Evolutionary conservation across 2,113 vertebrate genomes (phyloP).

Genomic region (Aptenodytes patagonicus): DNA sequence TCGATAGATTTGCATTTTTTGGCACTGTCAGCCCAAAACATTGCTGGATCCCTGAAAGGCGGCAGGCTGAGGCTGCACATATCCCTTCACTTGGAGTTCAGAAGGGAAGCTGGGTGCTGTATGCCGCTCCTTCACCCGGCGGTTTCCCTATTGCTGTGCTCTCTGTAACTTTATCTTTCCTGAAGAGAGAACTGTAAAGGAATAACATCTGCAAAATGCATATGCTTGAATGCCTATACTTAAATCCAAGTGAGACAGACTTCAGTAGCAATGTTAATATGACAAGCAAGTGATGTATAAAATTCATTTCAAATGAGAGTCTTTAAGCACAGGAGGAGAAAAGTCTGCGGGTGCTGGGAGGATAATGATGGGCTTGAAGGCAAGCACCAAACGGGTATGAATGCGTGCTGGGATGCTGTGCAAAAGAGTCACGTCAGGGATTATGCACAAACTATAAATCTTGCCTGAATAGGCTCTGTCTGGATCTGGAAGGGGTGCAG

Average conservation of each 20-base stretch:
- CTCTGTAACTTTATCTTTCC: constrained; percentile 17
- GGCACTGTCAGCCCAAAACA: not conserved
- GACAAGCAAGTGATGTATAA: not conserved
- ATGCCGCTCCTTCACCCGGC: not conserved
- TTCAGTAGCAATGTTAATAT: not conserved
- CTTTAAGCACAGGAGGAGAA: not conserved
- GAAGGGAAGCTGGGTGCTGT: not conserved
- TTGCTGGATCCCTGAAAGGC: not conserved
- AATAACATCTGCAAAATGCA: not conserved
- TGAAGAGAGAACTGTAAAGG: not conserved
- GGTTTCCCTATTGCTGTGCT: not conserved
- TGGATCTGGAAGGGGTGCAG: not conserved
- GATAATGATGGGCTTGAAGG: not conserved
- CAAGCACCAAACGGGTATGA: not conserved
- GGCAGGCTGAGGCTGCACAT: not conserved
- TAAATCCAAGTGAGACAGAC: not conserved
- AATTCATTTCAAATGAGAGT: not conserved
- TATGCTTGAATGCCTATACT: not conserved
- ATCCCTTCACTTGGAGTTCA: not conserved
- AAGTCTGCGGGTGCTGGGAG: not conserved
- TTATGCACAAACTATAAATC: not conserved
- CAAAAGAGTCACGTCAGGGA: not conserved
- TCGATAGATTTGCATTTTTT: not conserved
- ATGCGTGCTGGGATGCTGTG: not conserved
- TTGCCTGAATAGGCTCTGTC: not conserved